A percentile compares a stretch with the other conserved stretches of the same genome.
These are phyloP conservation scores for Tapirus terrestris DNA, from an alignment of 2,113 vertebrate species.

Conservation along the genomic window DNA sequence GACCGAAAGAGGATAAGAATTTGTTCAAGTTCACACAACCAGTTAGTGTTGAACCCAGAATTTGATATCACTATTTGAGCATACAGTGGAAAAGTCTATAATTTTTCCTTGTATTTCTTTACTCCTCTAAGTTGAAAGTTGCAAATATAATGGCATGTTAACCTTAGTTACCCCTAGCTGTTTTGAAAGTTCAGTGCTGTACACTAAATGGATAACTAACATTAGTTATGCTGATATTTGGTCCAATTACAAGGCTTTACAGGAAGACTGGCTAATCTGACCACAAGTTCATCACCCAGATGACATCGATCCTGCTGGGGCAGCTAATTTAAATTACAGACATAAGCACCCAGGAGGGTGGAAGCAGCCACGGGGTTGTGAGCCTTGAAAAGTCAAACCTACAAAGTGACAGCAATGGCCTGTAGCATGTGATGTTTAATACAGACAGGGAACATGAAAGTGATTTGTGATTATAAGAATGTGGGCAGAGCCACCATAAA, in stretches of 20 bases:
- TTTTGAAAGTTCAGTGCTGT: constrained; percentile 39
- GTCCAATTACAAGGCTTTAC: constrained; percentile 12
- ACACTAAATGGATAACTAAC: constrained; percentile 5
- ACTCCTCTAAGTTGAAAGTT: constrained; percentile 25
- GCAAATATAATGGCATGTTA: constrained; percentile 2
- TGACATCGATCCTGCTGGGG: not conserved
- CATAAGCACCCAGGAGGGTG: constrained; percentile 25
- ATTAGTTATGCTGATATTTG: constrained; percentile 4
- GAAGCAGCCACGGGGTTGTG: not conserved
- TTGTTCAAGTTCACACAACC: not conserved
- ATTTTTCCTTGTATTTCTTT: not conserved
- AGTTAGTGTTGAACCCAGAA: not conserved
- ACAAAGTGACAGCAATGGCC: constrained; percentile 68
- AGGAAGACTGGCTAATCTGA: constrained; percentile 4
- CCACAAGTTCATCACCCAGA: constrained; percentile 42
- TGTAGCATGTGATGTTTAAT: constrained; percentile 38
- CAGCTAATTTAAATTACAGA: constrained; percentile 66
- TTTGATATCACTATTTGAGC: not conserved
- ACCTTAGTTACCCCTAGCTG: not conserved
- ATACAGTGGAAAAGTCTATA: not conserved
- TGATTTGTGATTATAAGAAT: constrained; percentile 58
- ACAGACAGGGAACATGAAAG: not conserved
- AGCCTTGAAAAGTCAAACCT: constrained; percentile 73
- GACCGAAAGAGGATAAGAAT: not conserved
- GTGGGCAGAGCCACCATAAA: constrained; percentile 48